Base-by-base conservation (phyloP, 2,113 vertebrate genomes). In the Labeo rohita region DNA sequence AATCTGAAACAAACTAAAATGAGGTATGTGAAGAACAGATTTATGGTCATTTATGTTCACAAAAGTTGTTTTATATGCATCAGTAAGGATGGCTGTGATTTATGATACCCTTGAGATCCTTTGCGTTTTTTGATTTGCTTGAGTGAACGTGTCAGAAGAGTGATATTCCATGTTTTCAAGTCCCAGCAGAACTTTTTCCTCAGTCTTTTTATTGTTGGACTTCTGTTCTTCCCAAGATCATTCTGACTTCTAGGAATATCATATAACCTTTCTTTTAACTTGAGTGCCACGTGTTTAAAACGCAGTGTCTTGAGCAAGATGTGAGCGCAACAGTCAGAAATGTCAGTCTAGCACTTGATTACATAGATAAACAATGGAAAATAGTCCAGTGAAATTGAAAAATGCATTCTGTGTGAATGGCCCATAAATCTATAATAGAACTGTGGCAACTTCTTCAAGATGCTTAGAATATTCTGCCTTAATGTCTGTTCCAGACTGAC, bases 161-260 rank as follows among this genome's bases (percentile, higher is more conserved):
- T 80, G 43, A 39, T 18, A 13, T 81, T 86, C 70, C 54, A 63
- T 85, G 76, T 75, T 47, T 15, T 52, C 65, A 45, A 9, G 34
- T 77, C 47, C 85, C 80, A 56, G 45, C 28, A 47, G 80, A 87
- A 23, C 79, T 76, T 80, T 79, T 23, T 86, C n/a, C 36, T 34
- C 23, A 9, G 18, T 79, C 49, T 82, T 79, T 79, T 73, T 88
- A 50, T 68, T 61, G 10, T 56, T 43, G 36, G 23, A 36, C 47
- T 84, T 72, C 56, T 84, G 45, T 70, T 76, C 47, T 59, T 28
- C n/a, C 18, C 66, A 74, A 56, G 23, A 85, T 79, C 16, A 72
- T 65, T 50, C 70, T 75, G 15, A 49, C 59, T 39, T 79, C 61
- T 28, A 65, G 56, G 59, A 61, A 34, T 65, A 68, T 83, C 59